These are phyloP conservation scores for Numida meleagris DNA, from an alignment of 2,113 vertebrate genomes.

Conservation along the genomic window DNA sequence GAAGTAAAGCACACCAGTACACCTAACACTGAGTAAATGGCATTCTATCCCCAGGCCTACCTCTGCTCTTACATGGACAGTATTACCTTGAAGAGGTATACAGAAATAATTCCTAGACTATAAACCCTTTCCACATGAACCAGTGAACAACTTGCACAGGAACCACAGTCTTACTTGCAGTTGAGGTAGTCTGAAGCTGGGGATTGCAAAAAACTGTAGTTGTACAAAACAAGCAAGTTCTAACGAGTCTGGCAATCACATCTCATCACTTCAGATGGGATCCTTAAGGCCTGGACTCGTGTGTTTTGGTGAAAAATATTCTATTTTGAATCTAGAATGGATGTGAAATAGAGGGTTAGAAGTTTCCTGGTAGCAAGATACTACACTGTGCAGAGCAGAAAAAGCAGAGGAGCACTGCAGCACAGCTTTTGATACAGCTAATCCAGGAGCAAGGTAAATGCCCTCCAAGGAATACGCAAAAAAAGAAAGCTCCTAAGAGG, in stretches of 20 bases:
- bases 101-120: not conserved
- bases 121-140: not conserved
- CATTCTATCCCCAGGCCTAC: not conserved
- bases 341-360: not conserved
- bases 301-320: not conserved
- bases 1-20: not conserved
- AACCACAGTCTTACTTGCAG: not conserved
- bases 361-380: not conserved
- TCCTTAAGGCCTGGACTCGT: not conserved
- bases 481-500: not conserved
- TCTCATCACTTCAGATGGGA: not conserved
- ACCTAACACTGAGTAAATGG: not conserved
- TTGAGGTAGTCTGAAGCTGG: not conserved
- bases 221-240: not conserved
- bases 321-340: not conserved
- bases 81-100: not conserved
- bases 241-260: not conserved
- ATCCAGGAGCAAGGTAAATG: not conserved
- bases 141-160: not conserved
- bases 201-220: not conserved
- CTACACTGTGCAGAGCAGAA: not conserved
- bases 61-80: not conserved
- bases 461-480: not conserved
- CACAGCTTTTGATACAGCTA: not conserved
- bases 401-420: not conserved